Base-by-base conservation (phyloP, 2,113 vertebrate species). In the Origma solitaria region DNA sequence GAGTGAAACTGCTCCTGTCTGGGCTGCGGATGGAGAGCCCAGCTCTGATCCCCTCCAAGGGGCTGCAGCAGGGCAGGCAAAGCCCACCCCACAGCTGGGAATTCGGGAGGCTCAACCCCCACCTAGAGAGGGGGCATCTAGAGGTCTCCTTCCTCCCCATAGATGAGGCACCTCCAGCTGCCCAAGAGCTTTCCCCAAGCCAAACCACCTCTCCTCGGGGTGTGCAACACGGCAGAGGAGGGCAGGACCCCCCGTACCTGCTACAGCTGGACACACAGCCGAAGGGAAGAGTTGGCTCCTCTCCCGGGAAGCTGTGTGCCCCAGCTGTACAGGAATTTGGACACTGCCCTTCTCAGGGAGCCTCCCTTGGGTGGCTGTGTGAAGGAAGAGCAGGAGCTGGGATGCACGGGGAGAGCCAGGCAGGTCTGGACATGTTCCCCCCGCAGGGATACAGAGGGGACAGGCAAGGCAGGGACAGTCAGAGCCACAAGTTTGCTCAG, bases 161-260 rank as follows among this genome's bases (percentile, higher is more conserved):
- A 57, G 24, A 19, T 37, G 9, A 15, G 40, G 35, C 28, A 75
- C 15, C 31, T n/a, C 22, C 2, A 65, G 45, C 37, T 35, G 31
- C 14, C 21, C 51, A 5, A 38, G 42, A 37, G 27, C 44, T 22
- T 35, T 76, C 17, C 33, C 14, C 7, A 18, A 51, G 53, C 40
- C 20, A 6, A 13, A 28, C 6, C 56, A 65, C 15, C n/a, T 40
- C 33, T 33, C 58, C 78, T 50, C 0, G 0, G 42, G 33, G 31
- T 0, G 1, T 1, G 7, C 23, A 40, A 27, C 7, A 2, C 3
- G 35, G 40, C 21, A 75, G 25, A 37, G 9, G 1, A 28, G 31
- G 28, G 10, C 40, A 71, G 57, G 35, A 50, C 3, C 1, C 24
- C 33, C 8, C 0, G 0, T 4, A 50, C 24, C 54, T n/a, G 54